phyloP scores from a whole-genome alignment of 1,140 invertebrate species.

The Pentalonia nigronervosa region DNA sequence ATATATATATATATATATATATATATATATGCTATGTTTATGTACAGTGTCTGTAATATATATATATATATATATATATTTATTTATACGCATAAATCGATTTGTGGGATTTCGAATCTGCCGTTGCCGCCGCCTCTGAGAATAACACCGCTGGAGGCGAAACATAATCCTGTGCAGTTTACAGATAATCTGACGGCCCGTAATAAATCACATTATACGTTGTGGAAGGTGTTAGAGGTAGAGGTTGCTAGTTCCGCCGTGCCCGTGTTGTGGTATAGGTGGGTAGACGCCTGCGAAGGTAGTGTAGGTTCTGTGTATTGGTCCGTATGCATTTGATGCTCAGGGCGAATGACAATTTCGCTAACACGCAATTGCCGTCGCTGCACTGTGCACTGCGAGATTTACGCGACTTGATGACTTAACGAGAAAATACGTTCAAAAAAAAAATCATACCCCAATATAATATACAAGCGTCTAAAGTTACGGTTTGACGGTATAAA shows the following conservation, averaged over 20 bases:
- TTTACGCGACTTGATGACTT: slow-evolving; percentile 30
- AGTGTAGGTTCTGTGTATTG: neutral
- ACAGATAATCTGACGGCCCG: slow-evolving; percentile 53
- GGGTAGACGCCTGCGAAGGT: neutral
- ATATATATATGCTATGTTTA: neutral
- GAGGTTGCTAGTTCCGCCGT: neutral
- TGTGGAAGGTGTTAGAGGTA: slow-evolving; percentile 4
- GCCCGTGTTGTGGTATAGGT: neutral
- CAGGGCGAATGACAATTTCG: slow-evolving; percentile 36
- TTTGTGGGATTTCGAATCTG: slow-evolving; percentile 47
- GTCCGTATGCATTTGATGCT: slow-evolving; percentile 44
- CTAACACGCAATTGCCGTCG: neutral
- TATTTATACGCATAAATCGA: slow-evolving; percentile 38
- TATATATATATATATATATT: neutral
- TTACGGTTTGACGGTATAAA: neutral
- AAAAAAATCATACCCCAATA: neutral
- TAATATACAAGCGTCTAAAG: neutral
- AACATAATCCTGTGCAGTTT: slow-evolving; percentile 57
- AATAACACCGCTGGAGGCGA: neutral
- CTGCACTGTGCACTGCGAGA: slow-evolving; percentile 23
- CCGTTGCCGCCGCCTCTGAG: slow-evolving; percentile 7
- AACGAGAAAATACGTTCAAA: neutral
- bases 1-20: neutral
- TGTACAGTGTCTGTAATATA: neutral
- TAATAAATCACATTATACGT: slow-evolving; percentile 57